Conservation (phyloP, 1,140 invertebrate species). For the Habropoda laboriosa region DNA sequence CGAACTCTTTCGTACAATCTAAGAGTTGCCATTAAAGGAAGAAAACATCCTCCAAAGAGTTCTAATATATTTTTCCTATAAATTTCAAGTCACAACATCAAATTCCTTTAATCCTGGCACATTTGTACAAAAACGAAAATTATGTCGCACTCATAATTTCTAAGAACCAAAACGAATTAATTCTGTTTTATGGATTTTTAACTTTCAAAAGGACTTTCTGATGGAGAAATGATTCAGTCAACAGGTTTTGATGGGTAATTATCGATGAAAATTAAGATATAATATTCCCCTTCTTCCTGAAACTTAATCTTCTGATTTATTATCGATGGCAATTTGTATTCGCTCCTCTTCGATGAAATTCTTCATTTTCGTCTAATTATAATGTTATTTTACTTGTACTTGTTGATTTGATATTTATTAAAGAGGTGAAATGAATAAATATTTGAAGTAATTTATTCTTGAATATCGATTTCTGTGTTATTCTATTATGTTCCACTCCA, state of each 20-base stretch:
- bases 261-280: not conserved
- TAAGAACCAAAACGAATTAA: no score
- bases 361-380: not conserved
- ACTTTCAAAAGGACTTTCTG: no score
- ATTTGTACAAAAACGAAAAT: no score
- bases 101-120: no score
- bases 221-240: not conserved
- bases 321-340: not conserved
- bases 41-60: no score
- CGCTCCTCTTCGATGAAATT: not conserved
- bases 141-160: no score
- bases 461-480: not conserved
- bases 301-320: not conserved
- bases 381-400: not conserved
- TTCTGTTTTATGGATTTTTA: no score
- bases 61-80: no score
- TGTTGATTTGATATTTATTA: not conserved
- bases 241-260: not conserved
- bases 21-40: no score
- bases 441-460: not conserved
- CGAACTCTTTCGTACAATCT: no score
- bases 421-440: not conserved
- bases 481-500: not conserved
- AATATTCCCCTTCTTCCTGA: not conserved
- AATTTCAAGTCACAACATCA: no score